These are phyloP conservation scores for Pharmacophagus antenor DNA, from an alignment of 2,888 invertebrate genomes.

Conservation along the genomic window DNA sequence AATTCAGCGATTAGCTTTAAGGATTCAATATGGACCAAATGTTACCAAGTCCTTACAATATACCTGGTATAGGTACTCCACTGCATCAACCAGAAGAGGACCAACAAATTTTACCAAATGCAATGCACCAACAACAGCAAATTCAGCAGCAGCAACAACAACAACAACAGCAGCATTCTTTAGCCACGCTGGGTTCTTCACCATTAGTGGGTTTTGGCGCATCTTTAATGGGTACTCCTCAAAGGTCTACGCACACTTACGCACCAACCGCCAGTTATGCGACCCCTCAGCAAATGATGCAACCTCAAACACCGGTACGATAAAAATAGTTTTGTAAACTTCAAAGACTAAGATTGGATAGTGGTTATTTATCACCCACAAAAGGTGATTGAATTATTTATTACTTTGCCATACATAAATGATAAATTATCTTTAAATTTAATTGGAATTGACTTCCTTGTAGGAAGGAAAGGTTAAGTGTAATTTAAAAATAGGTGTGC, in stretches of 20 bases:
- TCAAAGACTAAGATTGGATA: not conserved
- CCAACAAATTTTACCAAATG: constrained; percentile 92
- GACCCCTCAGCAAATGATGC: constrained; percentile 92
- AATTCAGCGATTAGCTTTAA: not conserved
- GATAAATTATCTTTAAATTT: too few relatives aligned
- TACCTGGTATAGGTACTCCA: constrained; percentile 94
- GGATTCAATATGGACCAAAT: constrained; percentile 88
- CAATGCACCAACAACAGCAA: constrained; percentile 88
- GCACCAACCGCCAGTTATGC: constrained; percentile 88
- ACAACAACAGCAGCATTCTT: constrained; percentile 70
- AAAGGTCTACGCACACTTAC: constrained; percentile 88
- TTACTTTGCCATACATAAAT: too few relatives aligned
- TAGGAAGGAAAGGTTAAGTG: too few relatives aligned
- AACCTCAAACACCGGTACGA: constrained; percentile 92
- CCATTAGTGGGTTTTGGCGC: constrained; percentile 82
- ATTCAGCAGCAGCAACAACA: constrained; percentile 87
- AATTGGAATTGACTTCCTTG: too few relatives aligned
- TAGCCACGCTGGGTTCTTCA: constrained; percentile 81
- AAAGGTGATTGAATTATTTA: too few relatives aligned
- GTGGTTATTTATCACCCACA: not conserved
- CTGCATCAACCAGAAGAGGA: constrained; percentile 95
- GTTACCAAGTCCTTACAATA: constrained; percentile 93
- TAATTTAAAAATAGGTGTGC: too few relatives aligned
- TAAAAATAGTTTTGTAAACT: not conserved
- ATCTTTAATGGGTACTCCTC: constrained; percentile 84